Evolutionary conservation across 2,888 invertebrate species (phyloP), one percentile per base, ranked within the genome.

Genomic region (Eilema depressum): DNA sequence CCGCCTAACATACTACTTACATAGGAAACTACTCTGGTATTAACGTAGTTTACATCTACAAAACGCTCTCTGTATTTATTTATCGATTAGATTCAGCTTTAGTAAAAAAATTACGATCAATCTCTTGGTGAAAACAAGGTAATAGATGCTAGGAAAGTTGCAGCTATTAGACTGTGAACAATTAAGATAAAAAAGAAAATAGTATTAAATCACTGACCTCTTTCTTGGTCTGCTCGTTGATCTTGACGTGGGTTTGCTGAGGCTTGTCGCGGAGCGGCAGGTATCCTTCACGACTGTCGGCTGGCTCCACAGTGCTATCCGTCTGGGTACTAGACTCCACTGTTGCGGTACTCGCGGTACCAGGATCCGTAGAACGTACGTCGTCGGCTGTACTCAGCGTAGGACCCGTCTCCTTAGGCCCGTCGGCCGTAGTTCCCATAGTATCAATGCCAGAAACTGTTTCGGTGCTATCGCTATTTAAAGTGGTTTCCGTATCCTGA

Each of bases 211-310:
- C 88, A 93, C 95, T 95, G 90, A 96, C 95, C 95, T 96, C 95
- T 93, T 95, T 95, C 85, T 95, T 95, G 74, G 95, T 95, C 85
- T 95, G 94, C 81, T 95, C 95, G 89, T 93, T 95, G 89, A 95
- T 95, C 88, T 95, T 95, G 83, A 95, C 95, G 86, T 94, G 92
- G 69, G 92, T 95, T 84, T 93, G 93, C 77, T 91, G 93, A 65
- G 94, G 94, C 78, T 95, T 95, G 86, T 95, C 95, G 76, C 94
- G 91, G 67, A 95, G 91, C 66, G 95, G 94, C 73, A 95, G 87
- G 81, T 94, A 95, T 67, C 95, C 95, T 83, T 95, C 95, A 71
- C 95, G 92, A 85, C 95, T 95, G 87, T 94, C 95, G 60, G 92
- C 92, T 7, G 93, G 88, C 75, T 95, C 95, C n/a, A 87, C 83